Evolutionary conservation across 2,113 vertebrate species (phyloP).

Genomic region (Sinosuthora webbiana): DNA sequence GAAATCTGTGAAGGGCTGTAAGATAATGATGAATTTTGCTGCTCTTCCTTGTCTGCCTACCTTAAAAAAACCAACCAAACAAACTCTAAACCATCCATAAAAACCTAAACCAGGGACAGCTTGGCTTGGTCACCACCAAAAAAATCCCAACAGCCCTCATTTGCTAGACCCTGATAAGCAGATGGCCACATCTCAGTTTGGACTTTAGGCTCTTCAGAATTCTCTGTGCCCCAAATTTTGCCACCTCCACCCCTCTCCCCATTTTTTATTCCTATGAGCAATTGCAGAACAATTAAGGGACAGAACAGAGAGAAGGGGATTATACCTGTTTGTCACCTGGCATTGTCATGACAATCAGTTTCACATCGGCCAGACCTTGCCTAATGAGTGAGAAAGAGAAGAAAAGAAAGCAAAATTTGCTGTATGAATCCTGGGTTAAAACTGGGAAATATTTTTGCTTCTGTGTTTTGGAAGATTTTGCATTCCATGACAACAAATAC

Average conservation of each 20-base stretch:
- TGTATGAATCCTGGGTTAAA: not conserved
- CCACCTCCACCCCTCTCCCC: not conserved
- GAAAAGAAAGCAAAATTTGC: not conserved
- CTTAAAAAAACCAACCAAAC: not conserved
- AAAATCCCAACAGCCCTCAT: not conserved
- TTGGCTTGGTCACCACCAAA: not conserved
- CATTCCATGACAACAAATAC: not conserved
- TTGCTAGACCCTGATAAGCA: rapidly evolving
- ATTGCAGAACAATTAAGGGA: not conserved
- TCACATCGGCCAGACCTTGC: conserved; percentile 82
- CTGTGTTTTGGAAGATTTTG: not conserved
- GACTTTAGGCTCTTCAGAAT: not conserved
- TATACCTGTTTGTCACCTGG: conserved; percentile 77
- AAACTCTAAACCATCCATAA: not conserved
- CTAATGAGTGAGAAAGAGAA: conserved; percentile 59
- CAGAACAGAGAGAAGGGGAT: not conserved
- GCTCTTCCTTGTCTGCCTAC: not conserved
- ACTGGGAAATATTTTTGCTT: not conserved
- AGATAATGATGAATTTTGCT: not conserved
- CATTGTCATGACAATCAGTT: conserved; percentile 84
- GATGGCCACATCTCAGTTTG: not conserved
- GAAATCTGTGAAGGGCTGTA: not conserved
- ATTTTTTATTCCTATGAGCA: not conserved
- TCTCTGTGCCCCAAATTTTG: not conserved
- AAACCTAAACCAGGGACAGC: not conserved